Evolutionary conservation across 2,888 invertebrate genomes (phyloP).

Genomic region (Liposcelis brunnea): DNA sequence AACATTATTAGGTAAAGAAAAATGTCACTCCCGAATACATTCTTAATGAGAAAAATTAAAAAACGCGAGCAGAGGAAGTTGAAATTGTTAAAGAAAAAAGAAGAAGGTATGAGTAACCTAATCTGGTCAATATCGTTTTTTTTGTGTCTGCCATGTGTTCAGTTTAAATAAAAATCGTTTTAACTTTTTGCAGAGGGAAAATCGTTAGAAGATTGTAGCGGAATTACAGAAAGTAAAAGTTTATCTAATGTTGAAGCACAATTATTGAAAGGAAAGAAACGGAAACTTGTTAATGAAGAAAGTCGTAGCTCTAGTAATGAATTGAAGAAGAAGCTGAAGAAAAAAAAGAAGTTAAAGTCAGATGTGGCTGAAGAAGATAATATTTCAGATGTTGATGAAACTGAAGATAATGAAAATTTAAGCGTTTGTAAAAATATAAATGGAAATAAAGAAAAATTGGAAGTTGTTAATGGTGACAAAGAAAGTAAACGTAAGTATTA

Average conservation of each 20-base stretch:
- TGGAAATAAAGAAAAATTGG: no score
- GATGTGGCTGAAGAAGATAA: constrained; percentile 19
- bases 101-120: constrained; percentile 20
- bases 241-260: no score
- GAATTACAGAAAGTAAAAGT: no score
- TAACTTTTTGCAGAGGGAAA: no score
- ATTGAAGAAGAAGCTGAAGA: constrained; percentile 13
- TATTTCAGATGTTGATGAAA: constrained; percentile 21
- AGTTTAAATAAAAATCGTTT: no score
- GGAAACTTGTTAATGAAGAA: neutral
- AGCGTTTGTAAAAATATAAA: no score
- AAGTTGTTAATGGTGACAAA: no score
- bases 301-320: neutral
- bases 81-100: constrained; percentile 37
- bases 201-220: no score
- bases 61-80: constrained; percentile 56
- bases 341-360: constrained; percentile 18
- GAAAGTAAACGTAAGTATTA: no score
- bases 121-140: constrained; percentile 9
- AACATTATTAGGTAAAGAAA: constrained; percentile 15
- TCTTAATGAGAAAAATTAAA: constrained; percentile 58
- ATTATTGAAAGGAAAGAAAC: neutral
- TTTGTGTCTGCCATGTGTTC: no score
- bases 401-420: constrained; percentile 1
- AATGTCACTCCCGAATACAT: constrained; percentile 50